Evolutionary conservation across 2,797 vertebrate genomes (phyloP), one percentile per base, ranked within the genome.

Genomic region (Sarcophilus harrisii): DNA sequence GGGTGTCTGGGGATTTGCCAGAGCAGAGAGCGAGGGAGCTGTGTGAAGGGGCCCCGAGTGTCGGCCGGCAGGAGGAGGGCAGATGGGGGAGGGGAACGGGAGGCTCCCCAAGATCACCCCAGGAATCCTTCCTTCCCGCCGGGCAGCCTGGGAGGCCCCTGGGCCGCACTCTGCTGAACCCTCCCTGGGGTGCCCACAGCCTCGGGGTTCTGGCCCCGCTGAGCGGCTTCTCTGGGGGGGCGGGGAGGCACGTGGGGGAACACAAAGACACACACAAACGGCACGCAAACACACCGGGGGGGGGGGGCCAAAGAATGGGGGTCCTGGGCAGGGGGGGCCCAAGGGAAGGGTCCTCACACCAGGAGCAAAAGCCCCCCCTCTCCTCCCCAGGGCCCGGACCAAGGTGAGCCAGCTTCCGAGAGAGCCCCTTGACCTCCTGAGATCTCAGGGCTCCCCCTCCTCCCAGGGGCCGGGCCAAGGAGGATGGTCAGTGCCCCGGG

Each of bases 141-240:
- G 60, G 92, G 66, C 92, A 32, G 96, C 73, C 93, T 57, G 60
- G 92, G 60, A 90, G 94, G 94, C 94, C 59, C 54, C 0, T 1
- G 45, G 81, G 81, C 90, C 73, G 32, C 30, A 54, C 45, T 1
- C n/a, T 27, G 38, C 73, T 11, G 38, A 87, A 73, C 10, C 21
- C 4, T 87, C 73, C 66, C 73, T 38, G 81, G 81, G 87, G 96
- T 58, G 93, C 94, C 95, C 52, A 93, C 92, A 90, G 55, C 55
- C 95, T 93, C 1, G 13, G 29, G 90, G 29, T 90, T 90, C 97
- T 98, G 97, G 97, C 96, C 97, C 97, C 87, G 95, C 98, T 98
- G 98, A 98, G 98, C 98, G 97, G 97, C 98, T 98, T 97, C 97
- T 98, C 97, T 94, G 97, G 93, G 93, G 96, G 96, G 21, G 90